These are phyloP conservation scores for Proteles cristata DNA, from an alignment of 2,113 vertebrate genomes.

Conservation along the genomic window DNA sequence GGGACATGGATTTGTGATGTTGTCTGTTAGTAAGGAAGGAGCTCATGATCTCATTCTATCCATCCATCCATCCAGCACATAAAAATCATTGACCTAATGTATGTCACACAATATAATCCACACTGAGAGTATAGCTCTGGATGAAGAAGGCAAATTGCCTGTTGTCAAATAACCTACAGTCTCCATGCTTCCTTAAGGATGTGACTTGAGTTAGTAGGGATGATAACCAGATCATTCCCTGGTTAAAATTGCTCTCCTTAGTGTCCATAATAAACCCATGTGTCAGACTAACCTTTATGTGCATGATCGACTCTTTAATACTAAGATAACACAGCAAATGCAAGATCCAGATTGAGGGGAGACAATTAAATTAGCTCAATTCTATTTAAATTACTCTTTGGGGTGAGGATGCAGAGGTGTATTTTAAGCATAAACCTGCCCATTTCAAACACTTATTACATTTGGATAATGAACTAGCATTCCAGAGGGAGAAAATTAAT, in stretches of 20 bases:
- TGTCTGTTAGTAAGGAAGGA: background rate
- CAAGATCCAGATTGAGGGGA: background rate
- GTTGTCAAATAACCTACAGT: background rate
- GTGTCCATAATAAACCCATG: background rate
- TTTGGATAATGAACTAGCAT: conserved; percentile 45
- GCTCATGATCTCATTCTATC: background rate
- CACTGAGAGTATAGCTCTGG: background rate
- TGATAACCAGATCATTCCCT: background rate
- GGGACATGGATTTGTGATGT: background rate
- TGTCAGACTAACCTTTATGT: background rate
- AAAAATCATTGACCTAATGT: background rate
- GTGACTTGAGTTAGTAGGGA: background rate
- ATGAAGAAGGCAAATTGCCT: background rate
- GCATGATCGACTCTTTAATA: background rate
- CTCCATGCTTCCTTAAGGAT: background rate
- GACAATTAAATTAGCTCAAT: background rate
- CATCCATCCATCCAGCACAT: too few relatives aligned
- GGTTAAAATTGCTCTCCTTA: background rate
- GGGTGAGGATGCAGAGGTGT: background rate
- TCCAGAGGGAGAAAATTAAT: conserved; percentile 62
- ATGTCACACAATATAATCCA: background rate
- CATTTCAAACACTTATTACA: conserved; percentile 3
- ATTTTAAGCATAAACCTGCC: conserved; percentile 24
- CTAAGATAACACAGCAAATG: background rate
- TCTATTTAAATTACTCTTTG: conserved; percentile 20